phyloP scores from a whole-genome alignment of 1,140 invertebrate species.

The silkworm (Bombyx mori) region ASM3026992v2 NC_085124.1:486001-486500 shows the following conservation, averaged over 20 bases:
- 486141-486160: no score
- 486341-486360: constrained; percentile 3
- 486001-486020: no score
- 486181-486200: no score
- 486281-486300: constrained; percentile 34
- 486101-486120: not conserved
- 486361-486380: constrained; percentile 35
- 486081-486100: not conserved
- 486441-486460: constrained; percentile 61
- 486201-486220: no score
- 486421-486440: constrained; percentile 47
- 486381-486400: constrained; percentile 11
- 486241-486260: constrained; percentile 43
- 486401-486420: constrained; percentile 37
- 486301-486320: not conserved
- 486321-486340: not conserved
- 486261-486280: constrained; percentile 37
- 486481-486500: constrained; percentile 81
- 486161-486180: no score
- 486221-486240: constrained; percentile 22
- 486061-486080: no score
- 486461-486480: constrained; percentile 76
- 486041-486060: no score
- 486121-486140: not conserved
- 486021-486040: no score